Base-by-base conservation (phyloP, 2,113 vertebrate genomes). In the Spermophilus dauricus region DNA sequence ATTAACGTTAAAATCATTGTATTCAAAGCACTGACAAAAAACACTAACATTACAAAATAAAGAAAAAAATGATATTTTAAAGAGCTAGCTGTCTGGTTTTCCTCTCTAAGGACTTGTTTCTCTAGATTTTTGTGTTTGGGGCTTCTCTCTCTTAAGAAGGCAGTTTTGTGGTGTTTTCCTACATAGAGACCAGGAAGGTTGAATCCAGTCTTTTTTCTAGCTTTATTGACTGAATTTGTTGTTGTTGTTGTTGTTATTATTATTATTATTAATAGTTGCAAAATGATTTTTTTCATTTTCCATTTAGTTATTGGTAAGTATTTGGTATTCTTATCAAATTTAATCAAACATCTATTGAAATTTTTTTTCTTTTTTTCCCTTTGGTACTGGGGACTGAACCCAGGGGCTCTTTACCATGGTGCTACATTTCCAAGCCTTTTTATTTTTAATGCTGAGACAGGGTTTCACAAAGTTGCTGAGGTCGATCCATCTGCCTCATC, bases 1-100 rank as follows among this genome's bases (percentile, higher is more conserved):
- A 85, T 37, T 67, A 81, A 63, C 87, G 69, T 80, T 84, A 24
- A 87, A 84, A 87, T 72, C 8, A 53, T 85, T 94, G 82, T 26
- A 51, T 77, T 92, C 83, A 67, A 77, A 90, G 34, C 53, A 37
- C 51, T 45, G 22, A 12, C 26, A 96, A 84, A 10, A 88, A 20
- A 37, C 18, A 51, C 20, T 85, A 93, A 78, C 18, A 20, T 37
- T 56, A 12, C 5, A 89, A 89, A 91, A 67, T 91, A 17, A 17
- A 30, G 84, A 87, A 45, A 72, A 72, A 26, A 26, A 61, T 63
- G 26, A 28, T 28, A 63, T 63, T 24, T 63, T 26, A 11, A 63
- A 28, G 61, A 63, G 7, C 69, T 26, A n/a, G 14, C 3, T 67
- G 8, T 37, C 53, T 93, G 63, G 30, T 30, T 73, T 48, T 75